Evolutionary conservation across 2,797 vertebrate species (phyloP), one percentile per base, ranked within the genome.

Genomic region (Salarias fasciatus): DNA sequence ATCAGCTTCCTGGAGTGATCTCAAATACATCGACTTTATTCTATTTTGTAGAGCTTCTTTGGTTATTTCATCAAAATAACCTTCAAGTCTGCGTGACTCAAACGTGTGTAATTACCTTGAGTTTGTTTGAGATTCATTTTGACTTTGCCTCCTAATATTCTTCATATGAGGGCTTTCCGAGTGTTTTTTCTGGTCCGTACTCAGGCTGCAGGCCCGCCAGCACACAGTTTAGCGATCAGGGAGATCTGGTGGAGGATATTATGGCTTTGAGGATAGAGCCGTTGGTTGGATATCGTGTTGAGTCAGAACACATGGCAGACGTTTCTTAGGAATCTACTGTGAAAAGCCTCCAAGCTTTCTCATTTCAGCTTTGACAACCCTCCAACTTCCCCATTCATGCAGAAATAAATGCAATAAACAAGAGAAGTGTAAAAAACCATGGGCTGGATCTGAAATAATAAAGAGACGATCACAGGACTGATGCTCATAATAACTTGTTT

Each of bases 231-330:
- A 48, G 64, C 15, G 68, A 59, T 75, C 56, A 42, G 14, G 61
- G 44, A 18, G 54, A 70, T 73, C 55, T 62, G 51, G 35, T 13
- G 14, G 10, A 63, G 68, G 58, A 82, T 72, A 48, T 60, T 28
- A 51, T 30, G 41, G 63, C 59, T 68, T 59, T 62, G 15, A 70
- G 54, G 18, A 0, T 4, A 15, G 31, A 73, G 69, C 57, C 72
- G 45, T 44, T 54, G 31, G 52, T 56, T 41, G 63, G 56, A 75
- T 60, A 51, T 54, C 18, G 44, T 42, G 40, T 56, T 73, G 41
- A 75, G 54, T 55, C 65, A 46, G 48, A 75, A 57, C 44, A 74
- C 59, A 69, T 35, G 46, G 53, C 38, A 48, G 60, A 63, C 0
- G 9, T 69, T 72, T 77, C 53, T 35, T 0, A 0, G 33, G 31